Conservation (phyloP, 1,140 invertebrate species). For the Rhagoletis pomonella region DNA sequence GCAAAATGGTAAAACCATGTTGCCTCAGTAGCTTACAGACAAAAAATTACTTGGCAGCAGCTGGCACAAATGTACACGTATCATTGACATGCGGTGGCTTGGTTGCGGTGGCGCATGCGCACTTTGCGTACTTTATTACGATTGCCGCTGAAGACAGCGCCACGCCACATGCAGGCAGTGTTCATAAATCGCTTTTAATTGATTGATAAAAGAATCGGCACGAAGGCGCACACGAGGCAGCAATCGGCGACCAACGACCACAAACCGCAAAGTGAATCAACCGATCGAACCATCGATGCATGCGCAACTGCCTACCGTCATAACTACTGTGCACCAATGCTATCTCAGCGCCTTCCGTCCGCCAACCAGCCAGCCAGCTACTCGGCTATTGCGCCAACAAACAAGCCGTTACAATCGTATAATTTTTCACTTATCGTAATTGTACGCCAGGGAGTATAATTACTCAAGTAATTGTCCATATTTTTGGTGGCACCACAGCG, state of each 20-base stretch:
- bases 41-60: conserved; percentile 1
- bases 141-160: background rate
- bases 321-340: background rate
- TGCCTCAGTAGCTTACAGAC: background rate
- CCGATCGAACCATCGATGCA: background rate
- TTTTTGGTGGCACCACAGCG: conserved; percentile 20
- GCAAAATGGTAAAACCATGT: conserved; percentile 51
- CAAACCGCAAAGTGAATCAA: background rate
- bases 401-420: conserved; percentile 36
- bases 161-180: conserved; percentile 19
- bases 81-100: conserved; percentile 5
- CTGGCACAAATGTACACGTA: conserved; percentile 26
- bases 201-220: conserved; percentile 51
- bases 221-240: background rate
- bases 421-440: conserved; percentile 52
- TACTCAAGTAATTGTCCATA: conserved; percentile 50
- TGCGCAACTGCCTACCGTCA: background rate
- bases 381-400: background rate
- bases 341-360: too few species aligned
- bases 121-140: conserved; percentile 43
- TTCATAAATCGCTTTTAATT: conserved; percentile 55
- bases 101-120: conserved; percentile 5
- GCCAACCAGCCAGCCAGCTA: background rate
- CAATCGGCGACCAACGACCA: background rate
- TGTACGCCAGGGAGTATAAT: conserved; percentile 45